Evolutionary conservation across 2,888 invertebrate species (phyloP).

Genomic region (Panorpa germanica): DNA sequence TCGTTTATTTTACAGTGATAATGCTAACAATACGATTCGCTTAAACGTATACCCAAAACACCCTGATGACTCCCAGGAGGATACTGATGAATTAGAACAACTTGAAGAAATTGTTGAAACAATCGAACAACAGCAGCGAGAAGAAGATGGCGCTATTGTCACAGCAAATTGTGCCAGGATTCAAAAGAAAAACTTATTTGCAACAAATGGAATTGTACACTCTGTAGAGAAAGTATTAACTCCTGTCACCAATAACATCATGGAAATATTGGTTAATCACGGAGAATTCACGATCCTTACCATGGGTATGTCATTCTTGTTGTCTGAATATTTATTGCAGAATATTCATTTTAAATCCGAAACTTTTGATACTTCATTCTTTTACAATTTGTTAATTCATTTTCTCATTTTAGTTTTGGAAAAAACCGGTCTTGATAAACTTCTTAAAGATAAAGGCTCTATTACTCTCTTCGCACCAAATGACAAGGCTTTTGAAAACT

Average conservation of each 20-base stretch:
- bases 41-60: conserved; percentile 17
- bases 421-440: conserved; percentile 31
- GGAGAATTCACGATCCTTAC: conserved; percentile 36
- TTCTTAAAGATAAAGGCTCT: conserved; percentile 28
- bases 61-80: too few relatives aligned
- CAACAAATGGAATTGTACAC: conserved; percentile 47
- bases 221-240: conserved; percentile 36
- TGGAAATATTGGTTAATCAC: conserved; percentile 35
- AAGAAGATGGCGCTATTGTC: too few relatives aligned
- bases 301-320: conserved; percentile 20
- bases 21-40: too few relatives aligned
- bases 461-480: conserved; percentile 45
- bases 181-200: conserved; percentile 35
- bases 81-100: too few relatives aligned
- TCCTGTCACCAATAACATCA: conserved; percentile 31
- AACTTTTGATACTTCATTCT: not conserved
- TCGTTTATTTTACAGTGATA: too few relatives aligned
- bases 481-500: conserved; percentile 42
- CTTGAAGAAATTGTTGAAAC: too few relatives aligned
- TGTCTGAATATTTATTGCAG: conserved; percentile 1
- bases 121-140: too few relatives aligned
- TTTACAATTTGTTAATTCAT: conserved; percentile 1
- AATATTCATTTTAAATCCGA: not conserved
- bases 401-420: conserved; percentile 27
- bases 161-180: conserved; percentile 52